Evolutionary conservation across 2,888 invertebrate species (phyloP).

Genomic region (Stenoptilia bipunctidactyla): DNA sequence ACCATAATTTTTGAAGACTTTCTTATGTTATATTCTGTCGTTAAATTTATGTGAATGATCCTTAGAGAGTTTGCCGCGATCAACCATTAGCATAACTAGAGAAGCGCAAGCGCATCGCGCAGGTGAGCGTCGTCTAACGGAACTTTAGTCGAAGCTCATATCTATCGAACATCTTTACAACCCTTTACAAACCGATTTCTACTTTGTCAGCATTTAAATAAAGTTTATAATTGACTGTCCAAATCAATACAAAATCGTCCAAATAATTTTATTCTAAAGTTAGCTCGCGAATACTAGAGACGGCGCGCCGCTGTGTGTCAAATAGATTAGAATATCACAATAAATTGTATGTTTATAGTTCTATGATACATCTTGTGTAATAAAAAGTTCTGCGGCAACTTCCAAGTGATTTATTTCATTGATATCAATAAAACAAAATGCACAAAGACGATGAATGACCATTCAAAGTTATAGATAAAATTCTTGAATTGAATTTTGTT

Average conservation of each 20-base stretch:
- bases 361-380: slow-evolving; percentile 33
- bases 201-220: slow-evolving; percentile 32
- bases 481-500: no score
- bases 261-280: slow-evolving; percentile 35
- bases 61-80: slow-evolving; percentile 38
- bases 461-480: no score
- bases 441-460: slow-evolving; percentile 17
- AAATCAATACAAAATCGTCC: slow-evolving; percentile 21
- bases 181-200: slow-evolving; percentile 13
- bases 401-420: slow-evolving; percentile 36
- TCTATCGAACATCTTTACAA: slow-evolving; percentile 36
- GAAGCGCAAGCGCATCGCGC: slow-evolving; percentile 65
- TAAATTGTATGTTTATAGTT: slow-evolving; percentile 47
- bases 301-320: slow-evolving; percentile 40
- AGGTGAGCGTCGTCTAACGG: slow-evolving; percentile 66
- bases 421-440: slow-evolving; percentile 32
- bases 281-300: slow-evolving; percentile 44
- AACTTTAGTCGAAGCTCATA: slow-evolving; percentile 38
- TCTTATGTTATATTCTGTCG: not conserved
- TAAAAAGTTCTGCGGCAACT: slow-evolving; percentile 35
- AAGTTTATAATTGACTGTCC: slow-evolving; percentile 27
- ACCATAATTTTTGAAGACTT: no score
- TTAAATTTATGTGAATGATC: slow-evolving; percentile 9
- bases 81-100: slow-evolving; percentile 64
- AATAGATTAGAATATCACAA: slow-evolving; percentile 49